Conservation (phyloP, 2,113 vertebrate species). For the Crotalus horridus region DNA sequence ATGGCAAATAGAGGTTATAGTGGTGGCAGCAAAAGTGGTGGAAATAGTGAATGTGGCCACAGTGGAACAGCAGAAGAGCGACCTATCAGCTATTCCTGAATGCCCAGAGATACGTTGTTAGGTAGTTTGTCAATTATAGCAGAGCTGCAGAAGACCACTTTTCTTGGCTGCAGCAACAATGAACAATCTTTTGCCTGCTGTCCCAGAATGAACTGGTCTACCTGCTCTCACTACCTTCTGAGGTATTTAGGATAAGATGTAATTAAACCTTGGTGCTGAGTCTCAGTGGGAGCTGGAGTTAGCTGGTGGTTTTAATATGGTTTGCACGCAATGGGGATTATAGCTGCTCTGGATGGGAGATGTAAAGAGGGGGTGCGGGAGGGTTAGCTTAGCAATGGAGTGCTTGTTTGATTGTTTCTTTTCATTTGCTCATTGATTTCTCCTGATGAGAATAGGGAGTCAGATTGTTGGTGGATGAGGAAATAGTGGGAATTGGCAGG, state of each 20-base stretch:
- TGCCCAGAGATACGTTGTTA: not conserved
- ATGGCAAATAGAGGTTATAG: not conserved
- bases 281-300: not conserved
- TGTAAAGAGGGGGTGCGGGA: not conserved
- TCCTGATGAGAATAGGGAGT: not conserved
- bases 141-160: not conserved
- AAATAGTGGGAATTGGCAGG: not conserved
- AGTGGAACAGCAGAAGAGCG: not conserved
- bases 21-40: not conserved
- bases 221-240: not conserved
- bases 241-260: not conserved
- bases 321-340: not conserved
- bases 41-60: not conserved
- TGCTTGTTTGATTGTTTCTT: not conserved
- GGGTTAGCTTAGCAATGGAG: not conserved
- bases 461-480: not conserved
- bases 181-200: not conserved
- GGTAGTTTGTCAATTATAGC: not conserved
- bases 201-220: not conserved
- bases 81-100: not conserved
- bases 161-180: not conserved
- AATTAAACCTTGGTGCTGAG: not conserved
- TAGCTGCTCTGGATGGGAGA: not conserved
- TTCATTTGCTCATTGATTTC: not conserved
- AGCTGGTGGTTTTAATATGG: not conserved